phyloP scores from a whole-genome alignment of 2,113 vertebrate genomes.

The Aphyosemion australe region DNA sequence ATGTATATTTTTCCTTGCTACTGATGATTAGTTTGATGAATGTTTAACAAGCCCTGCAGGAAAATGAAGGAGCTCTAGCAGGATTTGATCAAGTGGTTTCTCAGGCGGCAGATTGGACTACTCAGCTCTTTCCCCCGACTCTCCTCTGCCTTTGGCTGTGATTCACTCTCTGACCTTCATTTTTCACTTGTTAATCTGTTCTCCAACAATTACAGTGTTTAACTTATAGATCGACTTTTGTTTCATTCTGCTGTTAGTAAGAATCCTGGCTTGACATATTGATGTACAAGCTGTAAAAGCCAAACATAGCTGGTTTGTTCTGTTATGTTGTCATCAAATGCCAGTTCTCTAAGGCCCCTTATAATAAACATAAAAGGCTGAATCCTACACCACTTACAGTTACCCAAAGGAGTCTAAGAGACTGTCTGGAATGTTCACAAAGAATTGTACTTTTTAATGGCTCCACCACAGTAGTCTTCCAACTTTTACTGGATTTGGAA shows the following conservation, averaged over 20 bases:
- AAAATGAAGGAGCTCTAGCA: slow-evolving; percentile 5
- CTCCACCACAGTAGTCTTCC: too few relatives aligned
- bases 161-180: slow-evolving; percentile 19
- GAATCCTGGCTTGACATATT: background rate
- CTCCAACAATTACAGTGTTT: background rate
- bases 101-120: slow-evolving; percentile 3
- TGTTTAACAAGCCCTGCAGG: slow-evolving; percentile 41
- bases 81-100: slow-evolving; percentile 37
- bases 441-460: too few relatives aligned
- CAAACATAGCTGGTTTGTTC: background rate
- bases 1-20: background rate
- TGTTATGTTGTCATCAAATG: background rate
- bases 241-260: background rate
- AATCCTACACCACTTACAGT: background rate
- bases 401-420: background rate
- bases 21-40: slow-evolving; percentile 36
- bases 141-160: background rate
- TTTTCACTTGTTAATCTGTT: background rate
- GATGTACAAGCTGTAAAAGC: background rate
- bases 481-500: too few relatives aligned
- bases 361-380: background rate
- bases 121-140: slow-evolving; percentile 4
- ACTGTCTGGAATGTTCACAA: background rate
- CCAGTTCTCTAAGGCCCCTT: background rate
- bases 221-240: background rate